Conservation (phyloP, 1,140 invertebrate genomes). For the Lerema accius region DNA sequence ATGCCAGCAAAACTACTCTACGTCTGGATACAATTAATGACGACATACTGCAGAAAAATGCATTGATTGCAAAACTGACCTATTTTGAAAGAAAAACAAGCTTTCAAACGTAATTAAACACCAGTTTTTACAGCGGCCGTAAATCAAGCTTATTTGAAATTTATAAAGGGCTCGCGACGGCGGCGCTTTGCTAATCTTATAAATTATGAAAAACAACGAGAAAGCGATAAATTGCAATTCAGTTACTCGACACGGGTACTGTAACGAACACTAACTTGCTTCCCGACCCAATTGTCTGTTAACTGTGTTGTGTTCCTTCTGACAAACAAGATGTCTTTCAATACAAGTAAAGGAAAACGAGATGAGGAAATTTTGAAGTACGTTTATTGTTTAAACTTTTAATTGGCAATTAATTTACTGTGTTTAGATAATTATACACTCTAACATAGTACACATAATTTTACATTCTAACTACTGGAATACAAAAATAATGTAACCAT, state of each 20-base stretch:
- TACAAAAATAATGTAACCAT: too few species aligned
- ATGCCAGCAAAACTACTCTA: too few species aligned
- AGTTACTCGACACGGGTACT: slow-evolving; percentile 56
- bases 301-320: slow-evolving; percentile 20
- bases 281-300: slow-evolving; percentile 32
- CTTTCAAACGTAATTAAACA: slow-evolving; percentile 42
- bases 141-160: slow-evolving; percentile 73
- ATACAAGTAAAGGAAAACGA: not conserved
- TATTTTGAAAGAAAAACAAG: slow-evolving; percentile 11
- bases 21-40: too few species aligned
- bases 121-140: slow-evolving; percentile 51
- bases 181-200: slow-evolving; percentile 61
- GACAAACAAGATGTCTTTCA: not conserved
- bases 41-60: too few species aligned
- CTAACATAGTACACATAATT: too few species aligned
- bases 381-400: not conserved
- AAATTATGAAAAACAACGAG: slow-evolving; percentile 74
- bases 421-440: too few species aligned
- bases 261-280: slow-evolving; percentile 44
- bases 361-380: not conserved
- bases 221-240: slow-evolving; percentile 71
- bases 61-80: too few species aligned
- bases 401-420: too few species aligned
- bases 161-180: slow-evolving; percentile 62
- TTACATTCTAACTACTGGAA: too few species aligned